Evolutionary conservation across 1,140 invertebrate genomes (phyloP).

Genomic region (Drosophila quadrilineata): DNA sequence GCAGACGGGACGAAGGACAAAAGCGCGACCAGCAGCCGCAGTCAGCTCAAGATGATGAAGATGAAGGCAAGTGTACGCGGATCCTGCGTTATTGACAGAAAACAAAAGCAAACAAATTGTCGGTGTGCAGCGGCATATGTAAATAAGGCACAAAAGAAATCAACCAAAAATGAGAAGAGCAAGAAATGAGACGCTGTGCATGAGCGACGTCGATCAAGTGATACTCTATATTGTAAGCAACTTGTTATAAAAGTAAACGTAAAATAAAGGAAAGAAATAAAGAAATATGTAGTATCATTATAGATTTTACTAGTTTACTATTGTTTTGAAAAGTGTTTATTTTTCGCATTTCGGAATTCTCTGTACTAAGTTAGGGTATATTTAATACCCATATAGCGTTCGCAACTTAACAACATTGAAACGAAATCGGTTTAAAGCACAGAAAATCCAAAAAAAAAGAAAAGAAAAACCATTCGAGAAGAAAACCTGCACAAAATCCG

Average conservation of each 20-base stretch:
- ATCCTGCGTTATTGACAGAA: slow-evolving; percentile 69
- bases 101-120: slow-evolving; percentile 77
- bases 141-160: slow-evolving; percentile 52
- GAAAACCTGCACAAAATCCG: too few relatives aligned
- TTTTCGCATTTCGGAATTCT: not conserved
- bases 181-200: not conserved
- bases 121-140: slow-evolving; percentile 61
- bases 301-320: too few relatives aligned
- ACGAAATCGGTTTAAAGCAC: slow-evolving; percentile 47
- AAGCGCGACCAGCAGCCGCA: not conserved
- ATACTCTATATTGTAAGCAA: too few relatives aligned
- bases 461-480: too few relatives aligned
- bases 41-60: slow-evolving; percentile 33
- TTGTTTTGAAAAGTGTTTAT: too few relatives aligned
- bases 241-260: too few relatives aligned
- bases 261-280: too few relatives aligned
- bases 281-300: too few relatives aligned
- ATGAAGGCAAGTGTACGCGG: slow-evolving; percentile 64
- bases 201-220: too few relatives aligned
- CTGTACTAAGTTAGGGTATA: not conserved
- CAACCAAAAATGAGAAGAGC: not conserved
- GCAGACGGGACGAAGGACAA: slow-evolving; percentile 15
- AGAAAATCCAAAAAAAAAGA: slow-evolving; percentile 30
- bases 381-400: not conserved
- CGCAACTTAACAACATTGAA: slow-evolving; percentile 33